Conservation (phyloP, 2,888 invertebrate species). For the Eupithecia exiguata region DNA sequence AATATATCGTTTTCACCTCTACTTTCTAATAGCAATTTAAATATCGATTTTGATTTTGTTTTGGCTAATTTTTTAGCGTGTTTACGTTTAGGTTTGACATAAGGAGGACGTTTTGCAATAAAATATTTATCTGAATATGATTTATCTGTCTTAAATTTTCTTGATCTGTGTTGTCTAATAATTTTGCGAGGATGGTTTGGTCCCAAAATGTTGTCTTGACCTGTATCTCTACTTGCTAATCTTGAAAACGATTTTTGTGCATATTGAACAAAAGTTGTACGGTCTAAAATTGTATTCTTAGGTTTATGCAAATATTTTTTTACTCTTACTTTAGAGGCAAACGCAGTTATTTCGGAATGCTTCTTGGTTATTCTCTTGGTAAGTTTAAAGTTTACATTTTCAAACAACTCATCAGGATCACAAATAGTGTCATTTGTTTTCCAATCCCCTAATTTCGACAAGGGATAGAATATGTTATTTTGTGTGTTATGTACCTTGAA, state of each 20-base stretch:
- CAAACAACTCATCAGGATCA: not conserved
- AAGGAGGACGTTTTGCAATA: not conserved
- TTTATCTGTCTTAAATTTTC: not conserved
- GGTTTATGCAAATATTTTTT: not conserved
- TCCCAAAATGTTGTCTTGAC: not conserved
- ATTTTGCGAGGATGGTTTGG: not conserved
- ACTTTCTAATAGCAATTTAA: not conserved
- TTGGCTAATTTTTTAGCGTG: not conserved
- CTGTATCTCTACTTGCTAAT: not conserved
- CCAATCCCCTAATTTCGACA: not conserved
- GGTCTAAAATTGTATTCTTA: not conserved
- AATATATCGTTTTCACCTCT: not conserved
- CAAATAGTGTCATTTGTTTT: not conserved
- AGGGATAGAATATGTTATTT: not conserved
- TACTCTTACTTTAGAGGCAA: not conserved
- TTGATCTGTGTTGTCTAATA: not conserved
- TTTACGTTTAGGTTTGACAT: not conserved
- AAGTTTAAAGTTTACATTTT: not conserved
- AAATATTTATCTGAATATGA: conserved; percentile 1
- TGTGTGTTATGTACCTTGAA: not conserved
- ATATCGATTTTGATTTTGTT: not conserved
- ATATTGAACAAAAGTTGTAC: not conserved
- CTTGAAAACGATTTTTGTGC: not conserved
- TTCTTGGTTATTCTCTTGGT: not conserved
- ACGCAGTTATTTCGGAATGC: not conserved